These are phyloP conservation scores for Epizoanthus ramosus DNA, from an alignment of 92 coral and sea anemone genomes.

Conservation along the genomic window DNA sequence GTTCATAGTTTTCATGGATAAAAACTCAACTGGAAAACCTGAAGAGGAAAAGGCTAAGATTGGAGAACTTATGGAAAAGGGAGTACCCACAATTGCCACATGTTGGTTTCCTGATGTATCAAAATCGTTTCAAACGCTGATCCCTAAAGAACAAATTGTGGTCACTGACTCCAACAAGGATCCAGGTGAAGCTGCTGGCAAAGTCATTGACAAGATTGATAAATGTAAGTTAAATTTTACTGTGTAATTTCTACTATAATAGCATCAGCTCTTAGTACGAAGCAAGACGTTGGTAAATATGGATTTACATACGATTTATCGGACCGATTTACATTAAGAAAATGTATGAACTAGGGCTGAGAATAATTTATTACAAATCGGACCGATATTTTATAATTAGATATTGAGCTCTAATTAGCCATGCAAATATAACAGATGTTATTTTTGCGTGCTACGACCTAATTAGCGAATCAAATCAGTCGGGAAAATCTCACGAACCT, in stretches of 20 bases:
- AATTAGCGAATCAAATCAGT: too few species aligned
- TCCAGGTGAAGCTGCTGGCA: constrained; percentile 7
- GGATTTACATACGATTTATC: too few species aligned
- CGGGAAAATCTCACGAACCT: too few species aligned
- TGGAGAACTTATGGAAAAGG: constrained; percentile 19
- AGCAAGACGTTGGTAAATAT: too few species aligned
- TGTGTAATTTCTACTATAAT: background rate
- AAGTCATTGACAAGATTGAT: constrained; percentile 11
- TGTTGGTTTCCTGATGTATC: constrained; percentile 16
- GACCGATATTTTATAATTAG: too few species aligned
- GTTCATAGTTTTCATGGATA: constrained; percentile 29
- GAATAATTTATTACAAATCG: too few species aligned
- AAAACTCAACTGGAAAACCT: constrained; percentile 23
- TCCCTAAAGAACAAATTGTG: constrained; percentile 15
- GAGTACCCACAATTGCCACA: constrained; percentile 13
- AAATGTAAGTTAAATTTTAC: background rate
- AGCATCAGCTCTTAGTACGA: too few species aligned
- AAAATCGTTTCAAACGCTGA: constrained; percentile 1
- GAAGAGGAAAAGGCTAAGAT: constrained; percentile 22
- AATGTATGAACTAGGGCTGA: too few species aligned
- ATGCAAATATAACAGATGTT: too few species aligned
- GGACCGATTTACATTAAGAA: too few species aligned
- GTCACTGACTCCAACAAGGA: constrained; percentile 21
- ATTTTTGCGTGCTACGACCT: too few species aligned
- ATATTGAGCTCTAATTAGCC: too few species aligned